phyloP scores from a whole-genome alignment of 1,140 invertebrate genomes.

The Drosophila quadrilineata region DNA sequence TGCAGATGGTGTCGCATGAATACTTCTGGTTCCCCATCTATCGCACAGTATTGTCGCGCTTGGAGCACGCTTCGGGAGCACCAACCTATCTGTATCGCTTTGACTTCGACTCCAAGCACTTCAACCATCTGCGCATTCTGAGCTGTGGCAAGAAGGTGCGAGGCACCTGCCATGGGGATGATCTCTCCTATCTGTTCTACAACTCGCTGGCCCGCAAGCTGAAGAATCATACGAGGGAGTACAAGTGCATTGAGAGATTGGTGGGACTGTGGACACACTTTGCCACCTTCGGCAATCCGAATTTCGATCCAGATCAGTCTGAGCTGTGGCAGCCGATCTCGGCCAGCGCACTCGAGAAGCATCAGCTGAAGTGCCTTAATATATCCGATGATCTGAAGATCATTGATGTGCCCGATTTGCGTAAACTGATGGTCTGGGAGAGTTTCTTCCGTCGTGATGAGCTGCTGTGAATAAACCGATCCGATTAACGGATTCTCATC shows the following conservation, averaged over 20 bases:
- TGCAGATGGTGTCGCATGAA: constrained; percentile 79
- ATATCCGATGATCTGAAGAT: constrained; percentile 81
- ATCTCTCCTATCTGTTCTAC: constrained; percentile 85
- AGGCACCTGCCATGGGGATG: constrained; percentile 84
- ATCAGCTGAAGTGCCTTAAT: constrained; percentile 81
- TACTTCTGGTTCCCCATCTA: constrained; percentile 82
- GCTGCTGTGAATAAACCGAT: constrained; percentile 44
- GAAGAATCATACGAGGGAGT: constrained; percentile 75
- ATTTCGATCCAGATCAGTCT: constrained; percentile 68
- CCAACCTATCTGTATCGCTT: constrained; percentile 82
- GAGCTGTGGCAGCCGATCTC: constrained; percentile 68
- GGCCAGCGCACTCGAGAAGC: constrained; percentile 53
- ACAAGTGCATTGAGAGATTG: constrained; percentile 78
- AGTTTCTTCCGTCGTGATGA: constrained; percentile 71
- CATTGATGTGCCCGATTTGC: constrained; percentile 81
- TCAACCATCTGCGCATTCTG: constrained; percentile 80
- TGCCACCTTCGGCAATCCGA: constrained; percentile 80
- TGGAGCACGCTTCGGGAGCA: constrained; percentile 64
- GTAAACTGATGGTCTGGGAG: constrained; percentile 82
- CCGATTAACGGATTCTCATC: too few relatives aligned
- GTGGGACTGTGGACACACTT: constrained; percentile 82
- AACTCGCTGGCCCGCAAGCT: constrained; percentile 81
- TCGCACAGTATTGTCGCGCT: constrained; percentile 76
- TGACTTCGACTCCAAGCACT: constrained; percentile 80
- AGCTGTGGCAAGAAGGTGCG: constrained; percentile 79